These are phyloP conservation scores for Crocuta crocuta DNA, from an alignment of 2,113 vertebrate species.

Conservation along the genomic window DNA sequence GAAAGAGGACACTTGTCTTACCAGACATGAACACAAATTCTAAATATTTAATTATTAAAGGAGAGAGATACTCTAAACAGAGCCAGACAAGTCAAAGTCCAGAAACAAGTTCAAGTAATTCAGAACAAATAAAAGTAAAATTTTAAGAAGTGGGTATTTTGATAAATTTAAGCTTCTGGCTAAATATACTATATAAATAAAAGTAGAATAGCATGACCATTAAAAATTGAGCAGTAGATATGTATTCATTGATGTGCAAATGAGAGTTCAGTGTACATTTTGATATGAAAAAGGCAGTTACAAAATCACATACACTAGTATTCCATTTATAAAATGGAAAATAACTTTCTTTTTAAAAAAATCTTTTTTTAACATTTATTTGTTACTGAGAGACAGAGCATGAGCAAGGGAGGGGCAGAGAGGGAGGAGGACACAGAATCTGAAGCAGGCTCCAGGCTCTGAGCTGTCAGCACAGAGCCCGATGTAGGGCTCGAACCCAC, in stretches of 20 bases:
- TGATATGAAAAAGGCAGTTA: not conserved
- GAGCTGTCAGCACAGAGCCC: too few species aligned
- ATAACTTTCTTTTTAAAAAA: not conserved
- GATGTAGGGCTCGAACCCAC: too few species aligned
- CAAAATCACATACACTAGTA: not conserved
- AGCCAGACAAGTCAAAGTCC: not conserved
- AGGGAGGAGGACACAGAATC: too few species aligned
- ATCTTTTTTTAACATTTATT: too few species aligned
- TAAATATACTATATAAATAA: not conserved
- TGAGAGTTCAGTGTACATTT: not conserved
- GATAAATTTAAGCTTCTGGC: not conserved
- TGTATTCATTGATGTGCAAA: not conserved
- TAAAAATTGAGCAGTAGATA: not conserved
- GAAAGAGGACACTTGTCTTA: not conserved
- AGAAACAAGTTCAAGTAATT: constrained; percentile 14
- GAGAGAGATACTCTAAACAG: not conserved
- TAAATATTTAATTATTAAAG: constrained; percentile 16
- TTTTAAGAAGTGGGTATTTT: constrained; percentile 37
- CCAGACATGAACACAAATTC: not conserved
- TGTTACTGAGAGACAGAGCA: too few species aligned
- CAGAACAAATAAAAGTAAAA: not conserved
- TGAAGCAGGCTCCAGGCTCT: too few species aligned
- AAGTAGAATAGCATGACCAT: not conserved
- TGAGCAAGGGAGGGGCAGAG: too few species aligned
- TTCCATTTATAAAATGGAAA: not conserved